phyloP scores from a whole-genome alignment of 1,140 invertebrate genomes.

The Dermatophagoides farinae region DNA sequence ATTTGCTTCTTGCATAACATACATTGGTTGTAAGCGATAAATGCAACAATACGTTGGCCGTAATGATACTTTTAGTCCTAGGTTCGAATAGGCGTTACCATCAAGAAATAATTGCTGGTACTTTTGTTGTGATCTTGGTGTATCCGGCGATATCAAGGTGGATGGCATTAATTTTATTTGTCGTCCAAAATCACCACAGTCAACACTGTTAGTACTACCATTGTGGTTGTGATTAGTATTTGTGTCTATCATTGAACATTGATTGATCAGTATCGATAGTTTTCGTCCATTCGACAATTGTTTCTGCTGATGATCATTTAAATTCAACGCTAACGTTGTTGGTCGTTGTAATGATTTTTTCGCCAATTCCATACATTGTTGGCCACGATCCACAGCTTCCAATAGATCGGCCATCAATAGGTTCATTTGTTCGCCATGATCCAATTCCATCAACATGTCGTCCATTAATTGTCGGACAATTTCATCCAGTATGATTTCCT shows the following conservation, averaged over 20 bases:
- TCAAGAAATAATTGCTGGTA: constrained; percentile 65
- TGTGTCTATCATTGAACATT: not conserved
- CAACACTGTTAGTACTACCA: not conserved
- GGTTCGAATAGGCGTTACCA: constrained; percentile 74
- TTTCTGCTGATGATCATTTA: too few relatives aligned
- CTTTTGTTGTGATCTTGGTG: constrained; percentile 62
- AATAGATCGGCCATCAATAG: too few relatives aligned
- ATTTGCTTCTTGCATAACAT: constrained; percentile 49
- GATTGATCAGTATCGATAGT: constrained; percentile 1
- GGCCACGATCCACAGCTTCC: too few relatives aligned
- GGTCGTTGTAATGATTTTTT: not conserved
- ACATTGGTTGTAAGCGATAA: constrained; percentile 81
- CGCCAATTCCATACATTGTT: not conserved
- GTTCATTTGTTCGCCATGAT: too few relatives aligned
- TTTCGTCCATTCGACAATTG: not conserved
- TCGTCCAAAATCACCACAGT: not conserved
- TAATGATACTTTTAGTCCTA: constrained; percentile 72
- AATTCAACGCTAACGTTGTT: not conserved
- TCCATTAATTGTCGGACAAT: too few relatives aligned
- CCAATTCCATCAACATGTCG: too few relatives aligned
- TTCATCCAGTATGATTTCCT: too few relatives aligned
- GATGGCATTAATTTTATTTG: constrained; percentile 20
- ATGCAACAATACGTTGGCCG: constrained; percentile 70
- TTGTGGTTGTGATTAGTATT: too few relatives aligned
- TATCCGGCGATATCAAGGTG: constrained; percentile 50